Evolutionary conservation across 2,888 invertebrate genomes (phyloP), one percentile per base, ranked within the genome.

Genomic region (Muscina levida): DNA sequence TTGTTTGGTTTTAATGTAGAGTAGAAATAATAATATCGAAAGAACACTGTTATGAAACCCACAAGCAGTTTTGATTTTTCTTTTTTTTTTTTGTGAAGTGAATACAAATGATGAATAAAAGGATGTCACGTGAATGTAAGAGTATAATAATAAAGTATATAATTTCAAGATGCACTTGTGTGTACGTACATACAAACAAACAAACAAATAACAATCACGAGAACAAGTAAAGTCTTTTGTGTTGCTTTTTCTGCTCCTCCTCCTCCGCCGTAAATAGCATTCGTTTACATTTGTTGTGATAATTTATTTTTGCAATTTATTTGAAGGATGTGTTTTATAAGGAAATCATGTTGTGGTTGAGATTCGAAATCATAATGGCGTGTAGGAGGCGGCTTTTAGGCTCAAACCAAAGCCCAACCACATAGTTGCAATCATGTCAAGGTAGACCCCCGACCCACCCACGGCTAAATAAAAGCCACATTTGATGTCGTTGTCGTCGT

Each of bases 31-130:
- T 62, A 68, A 42, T n/a, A n/a, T n/a, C n/a, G n/a, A n/a, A n/a
- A n/a, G n/a, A n/a, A n/a, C n/a, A n/a, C 44, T 51, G 77, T 78
- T 56, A 82, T 82, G 79, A 83, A 83, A 83, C 83, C 83, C 83
- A 83, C 83, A 83, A 83, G 83, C 83, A 82, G 53, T 80, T 73
- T 77, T 57, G 31, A n/a, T 66, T 56, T 46, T 56, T 15, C 56
- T 56, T 13, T 67, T 59, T 59, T 67, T n/a, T n/a, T n/a, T 51
- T 39, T 22, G 13, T 46, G 15, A 39, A 46, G n/a, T 72, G n/a
- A 44, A 17, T 71, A 26, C 39, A 31, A 68, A 19, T 68, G n/a
- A n/a, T 62, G 13, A 26, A 31, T 31, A 48, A 26, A n/a, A 19
- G 57, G 8, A 56, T n/a, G 46, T 37, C n/a, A n/a, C 42, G 13